Base-by-base conservation (phyloP, 1,140 invertebrate genomes). In the Meloidogyne chitwoodi region DNA sequence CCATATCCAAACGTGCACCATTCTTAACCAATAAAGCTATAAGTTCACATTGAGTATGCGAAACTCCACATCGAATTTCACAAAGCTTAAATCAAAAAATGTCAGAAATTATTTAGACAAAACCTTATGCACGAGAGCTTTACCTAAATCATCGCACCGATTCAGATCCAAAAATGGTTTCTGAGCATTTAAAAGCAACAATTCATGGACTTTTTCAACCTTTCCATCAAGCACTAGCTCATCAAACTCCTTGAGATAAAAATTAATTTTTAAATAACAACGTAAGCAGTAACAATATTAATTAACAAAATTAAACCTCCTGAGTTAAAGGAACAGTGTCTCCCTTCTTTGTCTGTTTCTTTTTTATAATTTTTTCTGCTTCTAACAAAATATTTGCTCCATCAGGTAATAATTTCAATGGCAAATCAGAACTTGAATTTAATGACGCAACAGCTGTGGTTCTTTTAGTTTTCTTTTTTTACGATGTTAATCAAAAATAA, bases 141-240 rank as follows among this genome's bases (percentile, higher is more conserved):
- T 77, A 24, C 74, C 76, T 22, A 24, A 65, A 27, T 31, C 75
- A 38, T 76, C 75, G 10, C 24, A 44, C 11, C 68, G 41, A 68
- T 77, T 67, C 12, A 76, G 22, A 68, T 78, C 64, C 27, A 66
- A 24, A 19, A 48, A 27, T 29, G 11, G n/a, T 48, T 77, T 70
- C 29, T 64, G 19, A 24, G 31, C 22, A n/a, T 64, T 62, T 62
- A 44, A 24, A 16, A 29, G 5, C 19, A 77, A 29, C 22, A 62
- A 41, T 29, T 44, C 70, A 27, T 62, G 48, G 14, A 77, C 74
- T 26, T 76, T 67, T n/a, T 77, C 76, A 3, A 75, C 70, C 24
- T 76, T 74, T 27, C 76, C 76, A n/a, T 77, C 76, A 74, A 77
- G 62, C 11, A 76, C 76, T 24, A 68, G 26, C 63, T 74, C 76